Percentiles rank a stretch among this genome's conserved stretches.
Evolutionary conservation across 2,888 invertebrate genomes (phyloP).

Genomic region (Lobophora halterata): DNA sequence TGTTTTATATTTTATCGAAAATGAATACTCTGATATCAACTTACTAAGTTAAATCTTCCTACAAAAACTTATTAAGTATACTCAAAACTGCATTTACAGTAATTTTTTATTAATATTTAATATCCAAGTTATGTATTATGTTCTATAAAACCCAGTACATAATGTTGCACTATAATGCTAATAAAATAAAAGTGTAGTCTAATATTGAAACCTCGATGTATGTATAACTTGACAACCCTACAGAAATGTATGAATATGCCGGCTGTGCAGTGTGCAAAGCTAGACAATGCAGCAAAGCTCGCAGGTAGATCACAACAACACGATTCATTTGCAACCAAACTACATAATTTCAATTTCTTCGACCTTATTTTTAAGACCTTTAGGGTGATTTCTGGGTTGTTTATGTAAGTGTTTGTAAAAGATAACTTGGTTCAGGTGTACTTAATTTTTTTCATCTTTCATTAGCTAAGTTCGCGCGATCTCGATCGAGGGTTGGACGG

Average conservation of each 20-base stretch:
- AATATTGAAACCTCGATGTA: constrained; percentile 3
- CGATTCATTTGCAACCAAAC: constrained; percentile 30
- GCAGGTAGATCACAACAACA: constrained; percentile 69
- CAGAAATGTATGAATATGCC: constrained; percentile 50
- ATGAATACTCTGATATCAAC: no score
- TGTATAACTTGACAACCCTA: constrained; percentile 58
- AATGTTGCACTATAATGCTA: no score
- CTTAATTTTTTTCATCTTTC: constrained; percentile 72
- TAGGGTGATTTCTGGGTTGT: constrained; percentile 29
- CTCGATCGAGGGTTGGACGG: constrained; percentile 70
- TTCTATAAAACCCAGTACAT: no score
- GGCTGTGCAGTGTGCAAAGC: constrained; percentile 72
- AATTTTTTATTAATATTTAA: no score
- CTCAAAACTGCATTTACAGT: no score
- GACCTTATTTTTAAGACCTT: constrained; percentile 30
- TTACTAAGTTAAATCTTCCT: no score
- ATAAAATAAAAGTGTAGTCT: background rate
- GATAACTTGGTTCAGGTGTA: constrained; percentile 56
- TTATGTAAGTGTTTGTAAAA: constrained; percentile 5
- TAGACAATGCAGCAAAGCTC: constrained; percentile 74
- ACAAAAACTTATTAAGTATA: background rate
- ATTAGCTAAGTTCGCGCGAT: constrained; percentile 79
- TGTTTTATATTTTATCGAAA: constrained; percentile 1
- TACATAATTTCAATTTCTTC: constrained; percentile 7
- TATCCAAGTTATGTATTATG: no score